Evolutionary conservation across 2,113 vertebrate species (phyloP).

Genomic region (Willisornis vidua): DNA sequence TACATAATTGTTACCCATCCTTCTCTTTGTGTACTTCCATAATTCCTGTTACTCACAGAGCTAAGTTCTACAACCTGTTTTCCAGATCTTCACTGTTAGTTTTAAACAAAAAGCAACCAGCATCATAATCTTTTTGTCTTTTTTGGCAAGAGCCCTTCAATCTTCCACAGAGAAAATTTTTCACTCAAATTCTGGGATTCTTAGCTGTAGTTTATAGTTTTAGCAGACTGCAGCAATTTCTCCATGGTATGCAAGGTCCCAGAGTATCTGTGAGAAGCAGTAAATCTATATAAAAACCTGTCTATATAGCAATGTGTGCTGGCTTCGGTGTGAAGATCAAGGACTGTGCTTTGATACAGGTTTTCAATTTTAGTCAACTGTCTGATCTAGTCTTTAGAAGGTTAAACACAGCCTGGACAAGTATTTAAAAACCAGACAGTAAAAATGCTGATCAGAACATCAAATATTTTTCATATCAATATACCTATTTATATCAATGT

Average conservation of each 20-base stretch:
- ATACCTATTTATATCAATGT: neutral
- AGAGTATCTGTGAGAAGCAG: neutral
- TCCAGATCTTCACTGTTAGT: neutral
- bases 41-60: neutral
- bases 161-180: neutral
- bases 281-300: neutral
- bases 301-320: neutral
- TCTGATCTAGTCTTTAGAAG: neutral
- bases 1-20: neutral
- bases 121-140: neutral
- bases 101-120: neutral
- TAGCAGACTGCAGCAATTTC: neutral
- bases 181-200: neutral
- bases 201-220: neutral
- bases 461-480: neutral
- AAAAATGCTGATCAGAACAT: neutral
- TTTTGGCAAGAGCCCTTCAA: neutral
- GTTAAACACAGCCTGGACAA: neutral
- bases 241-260: neutral
- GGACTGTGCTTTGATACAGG: neutral
- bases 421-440: neutral
- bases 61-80: neutral
- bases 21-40: neutral
- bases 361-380: neutral
- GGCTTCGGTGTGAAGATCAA: neutral